These are phyloP conservation scores for Stichopus horrens DNA, from an alignment of 53 echinoderm and acorn worm species.

Conservation along the genomic window DNA sequence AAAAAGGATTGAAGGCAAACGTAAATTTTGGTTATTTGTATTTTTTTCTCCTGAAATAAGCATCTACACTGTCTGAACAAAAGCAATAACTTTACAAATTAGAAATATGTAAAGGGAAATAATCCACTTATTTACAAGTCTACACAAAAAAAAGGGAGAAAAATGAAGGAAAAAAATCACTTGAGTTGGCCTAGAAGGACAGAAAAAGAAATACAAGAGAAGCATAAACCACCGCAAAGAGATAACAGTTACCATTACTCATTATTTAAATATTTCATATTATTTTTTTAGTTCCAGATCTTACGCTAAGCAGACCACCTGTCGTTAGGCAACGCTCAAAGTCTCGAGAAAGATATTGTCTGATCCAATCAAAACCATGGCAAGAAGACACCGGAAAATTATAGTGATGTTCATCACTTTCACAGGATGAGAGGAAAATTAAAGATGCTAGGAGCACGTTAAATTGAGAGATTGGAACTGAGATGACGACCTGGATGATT, in stretches of 20 bases:
- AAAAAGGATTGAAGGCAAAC: background rate
- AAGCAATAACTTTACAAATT: slow-evolving; percentile 43
- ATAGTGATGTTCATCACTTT: too few relatives aligned
- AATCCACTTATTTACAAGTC: slow-evolving; percentile 37
- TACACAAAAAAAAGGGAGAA: slow-evolving; percentile 8
- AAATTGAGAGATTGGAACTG: too few relatives aligned
- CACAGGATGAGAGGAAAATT: too few relatives aligned
- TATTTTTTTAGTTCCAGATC: background rate
- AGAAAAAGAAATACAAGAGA: slow-evolving; percentile 4
- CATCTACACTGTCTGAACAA: slow-evolving; percentile 24
- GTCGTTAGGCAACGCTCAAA: background rate
- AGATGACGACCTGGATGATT: too few relatives aligned
- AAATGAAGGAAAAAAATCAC: background rate
- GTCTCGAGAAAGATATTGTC: background rate
- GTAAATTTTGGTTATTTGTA: background rate
- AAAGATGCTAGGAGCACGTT: too few relatives aligned
- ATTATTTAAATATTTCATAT: slow-evolving; percentile 30
- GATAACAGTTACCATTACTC: slow-evolving; percentile 19
- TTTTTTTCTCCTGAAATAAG: slow-evolving; percentile 37
- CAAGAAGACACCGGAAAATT: too few relatives aligned
- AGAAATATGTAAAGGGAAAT: slow-evolving; percentile 45
- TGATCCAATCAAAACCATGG: too few relatives aligned
- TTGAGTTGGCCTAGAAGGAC: slow-evolving; percentile 31
- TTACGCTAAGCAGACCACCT: background rate
- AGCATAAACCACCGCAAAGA: slow-evolving; percentile 37